Evolutionary conservation across 23 tunicate species (phyloP).

Genomic region (Ciona savignyi): DNA sequence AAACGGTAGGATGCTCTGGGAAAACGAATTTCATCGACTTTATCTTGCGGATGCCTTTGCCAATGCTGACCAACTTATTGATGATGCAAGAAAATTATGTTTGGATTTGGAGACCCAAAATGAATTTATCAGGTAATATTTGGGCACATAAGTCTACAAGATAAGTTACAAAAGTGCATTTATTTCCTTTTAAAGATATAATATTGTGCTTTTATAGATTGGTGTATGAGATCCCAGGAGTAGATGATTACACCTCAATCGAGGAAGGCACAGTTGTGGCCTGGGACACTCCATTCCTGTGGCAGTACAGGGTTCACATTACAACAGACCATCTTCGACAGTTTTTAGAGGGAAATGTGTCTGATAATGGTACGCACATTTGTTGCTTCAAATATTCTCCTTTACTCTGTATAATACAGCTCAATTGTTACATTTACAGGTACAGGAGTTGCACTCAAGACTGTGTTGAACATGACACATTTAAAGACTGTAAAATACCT

Average conservation of each 20-base stretch:
- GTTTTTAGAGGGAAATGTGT: slow-evolving; percentile 12
- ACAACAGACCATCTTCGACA: slow-evolving; percentile 21
- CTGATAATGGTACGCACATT: background rate
- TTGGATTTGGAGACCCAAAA: slow-evolving; percentile 10
- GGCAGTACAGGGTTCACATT: slow-evolving; percentile 32
- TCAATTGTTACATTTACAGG: no score
- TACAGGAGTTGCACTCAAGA: no score
- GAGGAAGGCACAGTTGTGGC: slow-evolving; percentile 16
- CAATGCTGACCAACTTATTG: no score
- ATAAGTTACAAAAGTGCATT: no score
- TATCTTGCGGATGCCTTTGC: slow-evolving; percentile 29
- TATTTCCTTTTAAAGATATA: no score
- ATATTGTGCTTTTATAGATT: no score
- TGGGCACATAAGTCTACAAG: no score
- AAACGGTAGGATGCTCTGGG: slow-evolving; percentile 43
- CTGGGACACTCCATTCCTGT: slow-evolving; percentile 23
- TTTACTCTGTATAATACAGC: background rate
- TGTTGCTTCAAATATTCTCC: background rate
- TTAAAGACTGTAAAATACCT: no score
- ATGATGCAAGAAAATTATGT: slow-evolving; percentile 16
- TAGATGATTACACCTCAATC: background rate
- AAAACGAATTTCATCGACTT: slow-evolving; percentile 17
- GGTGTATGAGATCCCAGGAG: slow-evolving; percentile 15
- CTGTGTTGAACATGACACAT: no score
- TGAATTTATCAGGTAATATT: slow-evolving; percentile 27